phyloP scores from a whole-genome alignment of 2,113 vertebrate species.

The Gnathonemus longibarbis region DNA sequence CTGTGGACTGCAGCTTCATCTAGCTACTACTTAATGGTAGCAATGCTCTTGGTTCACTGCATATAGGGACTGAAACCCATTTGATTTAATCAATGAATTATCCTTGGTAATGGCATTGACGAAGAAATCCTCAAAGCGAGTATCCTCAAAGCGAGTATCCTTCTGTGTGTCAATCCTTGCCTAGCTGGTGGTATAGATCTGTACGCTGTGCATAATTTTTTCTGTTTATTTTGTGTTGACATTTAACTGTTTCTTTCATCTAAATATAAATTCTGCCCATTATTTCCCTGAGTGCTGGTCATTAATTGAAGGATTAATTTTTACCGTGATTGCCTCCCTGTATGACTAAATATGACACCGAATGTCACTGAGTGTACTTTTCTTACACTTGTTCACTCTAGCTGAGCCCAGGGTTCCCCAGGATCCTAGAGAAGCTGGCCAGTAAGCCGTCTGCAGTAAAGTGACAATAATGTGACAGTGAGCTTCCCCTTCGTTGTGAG shows the following conservation, averaged over 20 bases:
- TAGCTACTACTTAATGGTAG: background rate
- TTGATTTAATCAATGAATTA: background rate
- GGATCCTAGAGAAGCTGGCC: background rate
- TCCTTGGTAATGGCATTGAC: background rate
- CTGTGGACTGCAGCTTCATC: background rate
- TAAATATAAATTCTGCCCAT: background rate
- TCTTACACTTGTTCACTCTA: background rate
- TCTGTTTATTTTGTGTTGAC: background rate
- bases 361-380: background rate
- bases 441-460: background rate
- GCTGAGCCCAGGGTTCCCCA: background rate
- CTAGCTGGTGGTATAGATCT: background rate
- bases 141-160: background rate
- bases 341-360: background rate
- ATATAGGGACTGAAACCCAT: background rate
- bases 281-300: background rate
- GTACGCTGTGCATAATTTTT: background rate
- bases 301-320: background rate
- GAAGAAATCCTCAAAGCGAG: background rate
- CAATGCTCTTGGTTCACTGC: background rate
- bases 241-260: background rate
- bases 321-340: background rate
- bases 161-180: background rate
- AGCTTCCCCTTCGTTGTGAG: background rate
- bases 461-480: background rate